Evolutionary conservation across 2,888 invertebrate genomes (phyloP), one percentile per base, ranked within the genome.

Genomic region (Tolmerus cingulatus): DNA sequence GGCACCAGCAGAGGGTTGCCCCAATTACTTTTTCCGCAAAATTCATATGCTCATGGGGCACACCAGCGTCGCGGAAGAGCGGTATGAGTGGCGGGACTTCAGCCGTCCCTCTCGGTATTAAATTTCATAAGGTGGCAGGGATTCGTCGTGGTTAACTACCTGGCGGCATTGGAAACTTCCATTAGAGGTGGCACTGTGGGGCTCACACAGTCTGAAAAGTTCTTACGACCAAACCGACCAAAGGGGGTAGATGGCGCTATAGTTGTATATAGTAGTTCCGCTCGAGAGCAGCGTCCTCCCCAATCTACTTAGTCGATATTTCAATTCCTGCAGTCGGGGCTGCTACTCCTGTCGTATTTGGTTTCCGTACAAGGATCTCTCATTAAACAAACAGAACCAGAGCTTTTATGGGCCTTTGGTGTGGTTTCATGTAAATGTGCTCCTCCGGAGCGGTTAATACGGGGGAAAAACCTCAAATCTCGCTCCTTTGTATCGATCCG

Each of bases 401-500:
- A 86, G 86, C 76, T 86, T 74, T 74, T 74, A 74, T 40, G 74
- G 16, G 46, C 74, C 76, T 74, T 86, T 86, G 74, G 51, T 86
- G 74, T 51, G 86, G 51, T 86, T 86, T 86, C 46, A 86, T 74
- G 86, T 74, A 86, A 74, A 86, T 86, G 74, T 74, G 51, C 23
- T 86, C 40, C 46, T 74, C 46, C 37, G 34, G 46, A 74, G 86
- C 46, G 86, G 86, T 86, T 74, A 86, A 86, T 74, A 86, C 76
- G 5, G 30, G n/a, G 46, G 46, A 43, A 86, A 74, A 86, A 86
- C 43, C 74, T 40, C 46, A 74, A 86, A 86, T 74, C 86, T 74
- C 76, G 86, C 86, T 86, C 86, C 86, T 86, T 84, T 84, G 76
- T 86, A 86, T 86, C 74, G 86, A 86, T 86, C 86, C 86, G 74